Base-by-base conservation (phyloP, 2,888 invertebrate species). In the Sicus ferrugineus region DNA sequence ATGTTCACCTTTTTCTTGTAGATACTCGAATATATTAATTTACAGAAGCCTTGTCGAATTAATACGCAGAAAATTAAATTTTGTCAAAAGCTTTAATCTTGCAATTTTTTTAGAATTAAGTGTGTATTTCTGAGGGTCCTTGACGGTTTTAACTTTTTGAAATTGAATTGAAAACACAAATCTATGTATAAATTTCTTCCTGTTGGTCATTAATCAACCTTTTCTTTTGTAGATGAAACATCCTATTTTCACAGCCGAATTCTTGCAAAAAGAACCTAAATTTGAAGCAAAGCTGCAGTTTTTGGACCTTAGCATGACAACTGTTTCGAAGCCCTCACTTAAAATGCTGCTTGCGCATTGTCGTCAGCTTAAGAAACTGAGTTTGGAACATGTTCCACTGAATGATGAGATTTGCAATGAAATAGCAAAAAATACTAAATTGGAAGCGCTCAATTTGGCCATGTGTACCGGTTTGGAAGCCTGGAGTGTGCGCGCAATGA, bases 271-370 rank as follows among this genome's bases (percentile, higher is more conserved):
- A 63, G 77, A 75, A 46, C 74, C 86, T 6, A 86, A 86, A 59
- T 89, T 86, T 75, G 78, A 80, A 62, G 83, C 88, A 69, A 89
- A 92, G 68, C 84, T 97, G n/a, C 92, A 94, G 78, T 95, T 91
- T 84, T 85, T 97, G 72, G 97, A 97, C 84, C 87, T 97, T 14
- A 94, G 95, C 80, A 93, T 96, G 91, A 89, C 91, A 0, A 87
- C 89, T 0, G 88, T 94, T 34, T 88, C 90, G 19, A 77, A 86
- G 0, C 76, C 80, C 0, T 89, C 89, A 0, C 83, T 93, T n/a
- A 86, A 87, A 76, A 82, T 83, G 46, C 81, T 90, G 21, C 86
- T 97, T 42, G 84, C 86, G 1, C 87, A 89, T 6, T 96, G 95
- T 83, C 87, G 88, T 5, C 86, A 88, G 14, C 86, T 97, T 38